These are phyloP conservation scores for Leucoraja erinaceus DNA, from an alignment of 2,113 vertebrate genomes.

Conservation along the genomic window DNA sequence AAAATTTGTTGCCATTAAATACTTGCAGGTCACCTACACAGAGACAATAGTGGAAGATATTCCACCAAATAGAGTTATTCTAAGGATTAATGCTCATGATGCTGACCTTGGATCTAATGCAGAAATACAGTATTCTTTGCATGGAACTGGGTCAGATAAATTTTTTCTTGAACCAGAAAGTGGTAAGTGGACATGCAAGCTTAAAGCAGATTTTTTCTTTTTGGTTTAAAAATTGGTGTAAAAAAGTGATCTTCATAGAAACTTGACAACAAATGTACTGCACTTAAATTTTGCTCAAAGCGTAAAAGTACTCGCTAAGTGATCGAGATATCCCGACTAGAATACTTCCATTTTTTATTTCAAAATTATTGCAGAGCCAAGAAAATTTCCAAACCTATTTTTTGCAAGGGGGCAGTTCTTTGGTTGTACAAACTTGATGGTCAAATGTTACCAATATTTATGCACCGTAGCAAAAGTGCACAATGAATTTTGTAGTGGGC, in stretches of 20 bases:
- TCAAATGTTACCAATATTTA: not conserved
- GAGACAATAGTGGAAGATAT: conserved; percentile 77
- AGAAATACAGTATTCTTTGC: conserved; percentile 77
- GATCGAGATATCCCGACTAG: not conserved
- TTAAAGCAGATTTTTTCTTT: not conserved
- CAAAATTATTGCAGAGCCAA: not conserved
- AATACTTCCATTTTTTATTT: not conserved
- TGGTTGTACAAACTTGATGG: not conserved
- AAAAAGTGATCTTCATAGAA: not conserved
- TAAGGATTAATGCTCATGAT: conserved; percentile 76
- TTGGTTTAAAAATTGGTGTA: too few relatives aligned
- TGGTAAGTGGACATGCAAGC: conserved; percentile 55
- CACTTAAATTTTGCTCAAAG: not conserved
- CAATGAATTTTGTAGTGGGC: too few relatives aligned
- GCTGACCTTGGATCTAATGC: conserved; percentile 77
- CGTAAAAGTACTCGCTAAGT: not conserved
- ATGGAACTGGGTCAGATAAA: conserved; percentile 73
- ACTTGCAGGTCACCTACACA: conserved; percentile 66
- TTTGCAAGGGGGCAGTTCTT: not conserved
- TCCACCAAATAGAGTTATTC: conserved; percentile 69
- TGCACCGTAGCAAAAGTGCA: not conserved
- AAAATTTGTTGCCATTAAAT: not conserved
- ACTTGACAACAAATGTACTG: not conserved
- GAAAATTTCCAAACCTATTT: not conserved
- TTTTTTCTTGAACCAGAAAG: conserved; percentile 83